Percentiles rank a stretch among this genome's conserved stretches.
phyloP scores from a whole-genome alignment of 2,888 invertebrate genomes.

The Eudasyphora cyanicolor region DNA sequence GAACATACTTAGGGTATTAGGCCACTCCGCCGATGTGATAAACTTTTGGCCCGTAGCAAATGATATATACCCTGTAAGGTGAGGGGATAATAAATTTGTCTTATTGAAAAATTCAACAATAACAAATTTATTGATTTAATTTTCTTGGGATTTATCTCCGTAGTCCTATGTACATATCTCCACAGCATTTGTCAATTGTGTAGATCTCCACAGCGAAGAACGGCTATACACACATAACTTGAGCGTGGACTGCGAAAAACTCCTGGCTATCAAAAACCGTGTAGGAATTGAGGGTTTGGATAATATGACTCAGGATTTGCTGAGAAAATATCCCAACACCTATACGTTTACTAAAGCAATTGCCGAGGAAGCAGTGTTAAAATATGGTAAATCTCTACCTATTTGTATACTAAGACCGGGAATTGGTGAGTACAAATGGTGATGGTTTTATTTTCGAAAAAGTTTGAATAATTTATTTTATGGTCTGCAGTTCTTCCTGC shows the following conservation, averaged over 20 bases:
- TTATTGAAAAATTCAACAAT: too few species aligned
- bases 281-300: background rate
- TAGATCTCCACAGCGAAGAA: background rate
- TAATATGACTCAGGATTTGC: background rate
- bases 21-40: too few species aligned
- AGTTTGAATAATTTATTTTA: too few species aligned
- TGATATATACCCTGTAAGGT: too few species aligned
- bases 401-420: slow-evolving; percentile 91
- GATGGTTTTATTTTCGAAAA: background rate
- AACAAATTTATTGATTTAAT: too few species aligned
- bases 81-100: too few species aligned
- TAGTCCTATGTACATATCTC: too few species aligned
- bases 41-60: too few species aligned
- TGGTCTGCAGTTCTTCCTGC: too few species aligned
- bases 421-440: slow-evolving; percentile 86
- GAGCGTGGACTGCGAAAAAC: background rate
- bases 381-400: slow-evolving; percentile 86
- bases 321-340: slow-evolving; percentile 92
- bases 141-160: too few species aligned
- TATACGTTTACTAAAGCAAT: slow-evolving; percentile 95
- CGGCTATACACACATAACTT: background rate
- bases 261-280: background rate
- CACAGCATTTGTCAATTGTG: background rate
- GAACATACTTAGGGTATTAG: too few species aligned
- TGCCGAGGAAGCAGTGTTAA: slow-evolving; percentile 88